phyloP scores from a whole-genome alignment of 2,113 vertebrate species.

The Uropsilus gracilis region DNA sequence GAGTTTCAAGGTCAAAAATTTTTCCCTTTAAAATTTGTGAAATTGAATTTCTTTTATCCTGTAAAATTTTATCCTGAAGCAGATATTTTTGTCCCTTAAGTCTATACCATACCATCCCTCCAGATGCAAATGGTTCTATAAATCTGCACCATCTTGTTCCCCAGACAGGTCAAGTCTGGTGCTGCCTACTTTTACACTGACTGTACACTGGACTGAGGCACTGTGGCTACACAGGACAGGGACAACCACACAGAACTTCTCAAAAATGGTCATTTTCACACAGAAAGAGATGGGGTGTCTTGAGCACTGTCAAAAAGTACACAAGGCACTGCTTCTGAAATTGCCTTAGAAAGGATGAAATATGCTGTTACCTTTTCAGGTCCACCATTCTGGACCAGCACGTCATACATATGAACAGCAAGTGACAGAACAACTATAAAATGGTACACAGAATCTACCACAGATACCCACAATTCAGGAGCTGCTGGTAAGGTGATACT shows the following conservation, averaged over 20 bases:
- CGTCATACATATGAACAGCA: accelerated
- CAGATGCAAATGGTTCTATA: neutral
- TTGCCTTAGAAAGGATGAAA: neutral
- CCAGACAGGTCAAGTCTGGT: conserved; percentile 30
- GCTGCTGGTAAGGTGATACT: neutral
- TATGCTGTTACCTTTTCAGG: neutral
- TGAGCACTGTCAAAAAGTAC: neutral
- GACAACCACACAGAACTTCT: neutral
- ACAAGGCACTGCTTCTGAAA: neutral
- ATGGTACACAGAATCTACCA: neutral
- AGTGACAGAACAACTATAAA: neutral
- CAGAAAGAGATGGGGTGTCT: neutral
- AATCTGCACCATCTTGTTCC: neutral
- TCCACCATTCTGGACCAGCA: neutral
- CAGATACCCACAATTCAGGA: neutral
- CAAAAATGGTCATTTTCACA: neutral
- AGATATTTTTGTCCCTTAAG: neutral
- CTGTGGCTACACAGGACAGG: neutral
- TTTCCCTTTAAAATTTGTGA: neutral
- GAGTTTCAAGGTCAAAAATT: neutral
- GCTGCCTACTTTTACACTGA: neutral
- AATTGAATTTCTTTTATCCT: neutral
- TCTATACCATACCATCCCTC: neutral
- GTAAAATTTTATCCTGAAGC: neutral
- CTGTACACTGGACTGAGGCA: neutral